Conservation (phyloP, 2,113 vertebrate genomes). For the Pangasianodon hypophthalmus region DNA sequence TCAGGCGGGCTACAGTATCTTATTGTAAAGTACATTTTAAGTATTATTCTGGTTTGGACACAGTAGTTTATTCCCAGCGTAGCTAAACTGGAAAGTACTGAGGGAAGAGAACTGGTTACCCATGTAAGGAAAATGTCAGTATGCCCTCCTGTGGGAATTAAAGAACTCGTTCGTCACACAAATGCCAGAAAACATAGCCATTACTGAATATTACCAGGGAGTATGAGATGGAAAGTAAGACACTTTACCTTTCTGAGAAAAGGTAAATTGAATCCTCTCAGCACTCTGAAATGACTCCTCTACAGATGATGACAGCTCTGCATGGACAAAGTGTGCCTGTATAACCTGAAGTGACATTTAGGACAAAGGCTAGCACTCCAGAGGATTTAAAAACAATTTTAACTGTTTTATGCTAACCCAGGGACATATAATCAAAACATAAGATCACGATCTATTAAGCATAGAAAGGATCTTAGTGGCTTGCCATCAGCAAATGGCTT, state of each 20-base stretch:
- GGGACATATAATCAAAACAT: slow-evolving; percentile 33
- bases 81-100: slow-evolving; percentile 11
- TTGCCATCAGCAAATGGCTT: slow-evolving; percentile 31
- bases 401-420: slow-evolving; percentile 20
- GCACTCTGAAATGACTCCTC: slow-evolving; percentile 23
- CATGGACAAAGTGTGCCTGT: slow-evolving; percentile 31
- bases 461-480: slow-evolving; percentile 29
- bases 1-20: background rate
- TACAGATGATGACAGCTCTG: slow-evolving; percentile 36
- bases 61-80: background rate
- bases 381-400: slow-evolving; percentile 30
- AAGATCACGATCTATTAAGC: background rate
- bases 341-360: slow-evolving; percentile 45
- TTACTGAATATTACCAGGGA: slow-evolving; percentile 26
- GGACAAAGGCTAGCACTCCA: slow-evolving; percentile 36
- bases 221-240: slow-evolving; percentile 28
- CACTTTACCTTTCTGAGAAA: slow-evolving; percentile 11
- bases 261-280: slow-evolving; percentile 44
- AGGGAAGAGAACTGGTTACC: slow-evolving; percentile 39
- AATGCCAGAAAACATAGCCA: slow-evolving; percentile 45
- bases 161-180: slow-evolving; percentile 41
- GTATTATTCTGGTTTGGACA: background rate
- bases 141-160: slow-evolving; percentile 29
- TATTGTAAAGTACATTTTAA: background rate
- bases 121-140: slow-evolving; percentile 46